phyloP scores from a whole-genome alignment of 2,797 vertebrate genomes.

The Nyctalus aviator region DNA sequence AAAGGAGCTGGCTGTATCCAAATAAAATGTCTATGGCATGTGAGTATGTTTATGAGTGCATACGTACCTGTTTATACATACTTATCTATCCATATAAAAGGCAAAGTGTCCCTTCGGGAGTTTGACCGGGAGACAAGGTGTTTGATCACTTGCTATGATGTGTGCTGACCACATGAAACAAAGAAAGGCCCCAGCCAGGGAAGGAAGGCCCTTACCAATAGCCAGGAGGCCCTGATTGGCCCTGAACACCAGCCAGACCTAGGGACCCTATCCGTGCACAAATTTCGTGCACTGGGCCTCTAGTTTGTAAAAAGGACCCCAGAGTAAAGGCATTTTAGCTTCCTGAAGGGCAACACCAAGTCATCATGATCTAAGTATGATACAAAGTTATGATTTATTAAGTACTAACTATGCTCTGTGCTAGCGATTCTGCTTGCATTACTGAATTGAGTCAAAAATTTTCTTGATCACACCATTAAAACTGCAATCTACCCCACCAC shows the following conservation, averaged over 20 bases:
- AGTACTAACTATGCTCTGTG: neutral
- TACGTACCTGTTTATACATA: neutral
- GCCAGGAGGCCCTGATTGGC: no score
- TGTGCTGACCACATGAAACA: no score
- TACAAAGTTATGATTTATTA: neutral
- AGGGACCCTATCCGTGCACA: no score
- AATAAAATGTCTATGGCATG: neutral
- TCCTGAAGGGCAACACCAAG: neutral
- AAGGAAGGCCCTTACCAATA: no score
- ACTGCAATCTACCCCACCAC: neutral
- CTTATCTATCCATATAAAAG: neutral
- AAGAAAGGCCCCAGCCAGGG: no score
- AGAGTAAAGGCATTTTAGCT: constrained; percentile 44
- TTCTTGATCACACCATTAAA: constrained; percentile 18
- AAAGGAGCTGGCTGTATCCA: neutral
- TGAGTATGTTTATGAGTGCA: neutral
- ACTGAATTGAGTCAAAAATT: neutral
- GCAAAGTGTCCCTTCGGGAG: no score
- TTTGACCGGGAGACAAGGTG: no score
- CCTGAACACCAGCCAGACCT: no score
- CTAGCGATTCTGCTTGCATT: neutral
- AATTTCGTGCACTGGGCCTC: no score
- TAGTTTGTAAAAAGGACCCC: neutral
- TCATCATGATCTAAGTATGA: constrained; percentile 2
- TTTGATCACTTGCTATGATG: no score